A percentile compares a stretch with the other conserved stretches of the same genome.
phyloP scores from a whole-genome alignment of 2,888 invertebrate species.

The Barypeithes pellucidus region DNA sequence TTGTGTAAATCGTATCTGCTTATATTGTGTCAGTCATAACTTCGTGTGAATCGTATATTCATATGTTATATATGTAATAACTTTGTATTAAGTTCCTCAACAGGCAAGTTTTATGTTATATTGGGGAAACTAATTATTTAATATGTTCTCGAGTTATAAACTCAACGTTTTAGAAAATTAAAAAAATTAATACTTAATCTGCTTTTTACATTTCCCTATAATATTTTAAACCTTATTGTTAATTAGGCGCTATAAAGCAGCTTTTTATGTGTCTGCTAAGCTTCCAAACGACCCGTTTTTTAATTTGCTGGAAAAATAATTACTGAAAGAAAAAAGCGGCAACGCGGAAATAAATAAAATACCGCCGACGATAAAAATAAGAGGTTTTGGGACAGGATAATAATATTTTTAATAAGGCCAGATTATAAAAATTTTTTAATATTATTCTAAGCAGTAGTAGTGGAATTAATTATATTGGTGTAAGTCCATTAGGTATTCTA shows the following conservation, averaged over 20 bases:
- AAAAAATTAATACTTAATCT: slow-evolving; percentile 20
- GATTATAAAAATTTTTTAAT: too few relatives aligned
- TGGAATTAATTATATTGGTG: too few relatives aligned
- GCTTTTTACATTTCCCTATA: slow-evolving; percentile 31
- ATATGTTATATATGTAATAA: too few relatives aligned
- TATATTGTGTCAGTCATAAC: too few relatives aligned
- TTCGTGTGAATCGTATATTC: too few relatives aligned
- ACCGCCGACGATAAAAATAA: slow-evolving; percentile 11
- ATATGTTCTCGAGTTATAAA: background rate
- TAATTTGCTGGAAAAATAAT: slow-evolving; percentile 28
- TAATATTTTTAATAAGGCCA: slow-evolving; percentile 7
- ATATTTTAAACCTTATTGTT: slow-evolving; percentile 29
- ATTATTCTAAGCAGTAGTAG: too few relatives aligned
- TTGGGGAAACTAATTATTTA: background rate
- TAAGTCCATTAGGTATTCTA: too few relatives aligned
- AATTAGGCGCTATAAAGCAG: slow-evolving; percentile 34
- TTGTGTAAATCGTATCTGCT: too few relatives aligned
- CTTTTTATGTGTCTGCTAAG: slow-evolving; percentile 30
- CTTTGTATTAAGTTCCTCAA: too few relatives aligned
- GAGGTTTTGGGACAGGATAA: background rate
- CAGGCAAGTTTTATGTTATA: too few relatives aligned
- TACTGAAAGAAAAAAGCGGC: slow-evolving; percentile 19
- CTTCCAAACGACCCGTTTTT: slow-evolving; percentile 22
- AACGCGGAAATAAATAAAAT: slow-evolving; percentile 15
- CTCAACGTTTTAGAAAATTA: background rate